Evolutionary conservation across 2,797 vertebrate species (phyloP).

Genomic region (Spinus olivaceus): DNA sequence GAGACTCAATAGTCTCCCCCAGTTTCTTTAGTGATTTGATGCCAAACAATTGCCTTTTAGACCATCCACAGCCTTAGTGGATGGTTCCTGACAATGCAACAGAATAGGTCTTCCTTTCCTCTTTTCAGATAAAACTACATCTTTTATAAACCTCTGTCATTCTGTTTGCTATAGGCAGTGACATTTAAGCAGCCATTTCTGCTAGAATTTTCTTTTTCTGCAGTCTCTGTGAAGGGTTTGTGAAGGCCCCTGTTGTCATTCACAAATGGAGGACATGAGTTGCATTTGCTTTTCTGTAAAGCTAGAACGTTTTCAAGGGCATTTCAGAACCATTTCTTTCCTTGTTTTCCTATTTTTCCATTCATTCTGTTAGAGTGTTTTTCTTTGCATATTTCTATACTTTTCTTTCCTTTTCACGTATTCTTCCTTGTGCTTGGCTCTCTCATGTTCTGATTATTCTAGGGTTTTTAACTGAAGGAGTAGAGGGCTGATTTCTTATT

Average conservation of each 20-base stretch:
- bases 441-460: neutral
- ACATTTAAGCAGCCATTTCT: constrained; percentile 17
- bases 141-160: constrained; percentile 8
- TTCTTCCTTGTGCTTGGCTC: neutral
- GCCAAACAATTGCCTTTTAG: neutral
- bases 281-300: neutral
- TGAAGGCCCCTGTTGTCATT: neutral
- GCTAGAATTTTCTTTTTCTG: neutral
- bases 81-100: neutral
- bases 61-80: neutral
- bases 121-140: neutral
- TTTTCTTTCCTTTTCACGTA: neutral
- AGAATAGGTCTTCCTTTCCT: neutral
- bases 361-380: neutral
- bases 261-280: neutral
- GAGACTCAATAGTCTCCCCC: neutral
- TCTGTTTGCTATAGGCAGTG: constrained; percentile 14
- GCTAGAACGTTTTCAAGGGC: neutral
- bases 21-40: neutral
- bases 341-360: neutral
- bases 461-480: neutral
- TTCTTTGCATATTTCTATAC: neutral
- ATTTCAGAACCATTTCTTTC: neutral
- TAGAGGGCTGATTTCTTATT: neutral
- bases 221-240: neutral